Evolutionary conservation across 2,888 invertebrate genomes (phyloP), one percentile per base, ranked within the genome.

Genomic region (Dichetophora obliterata): DNA sequence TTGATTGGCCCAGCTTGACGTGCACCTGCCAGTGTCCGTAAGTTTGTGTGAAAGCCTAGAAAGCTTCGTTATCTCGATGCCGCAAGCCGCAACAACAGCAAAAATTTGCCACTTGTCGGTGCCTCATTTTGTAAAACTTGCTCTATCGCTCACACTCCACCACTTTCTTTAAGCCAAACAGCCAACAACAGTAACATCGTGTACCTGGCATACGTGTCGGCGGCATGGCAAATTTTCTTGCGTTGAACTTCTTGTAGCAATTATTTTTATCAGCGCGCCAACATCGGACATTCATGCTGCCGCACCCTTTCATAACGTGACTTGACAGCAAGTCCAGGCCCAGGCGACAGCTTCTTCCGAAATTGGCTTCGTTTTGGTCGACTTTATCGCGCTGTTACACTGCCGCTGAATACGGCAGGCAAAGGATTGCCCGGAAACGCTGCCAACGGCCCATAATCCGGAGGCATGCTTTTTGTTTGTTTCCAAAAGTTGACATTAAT

Each of bases 201-300:
- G 54, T n/a, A 19, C 27, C 16, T 43, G 72, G 24, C 72, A 61
- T 22, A 72, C 72, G 72, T 72, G 61, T 52, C 43, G 61, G 59
- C 11, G 52, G 24, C 63, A 34, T 34, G 27, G 69, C 27, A 52
- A 27, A 59, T 61, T 61, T 72, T 72, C 72, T 72, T 72, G 63
- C 66, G 72, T 73, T 78, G 57, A 75, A 73, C 52, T 75, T 75
- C 70, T 76, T 75, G 65, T 70, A 68, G 78, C 75, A 76, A 76
- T 76, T 75, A 78, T 70, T 68, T 54, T 77, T 79, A 78, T 78
- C 79, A 76, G 76, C 57, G 63, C 61, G 19, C 61, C 59, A n/a
- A 72, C 72, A 72, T 72, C 72, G 72, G 72, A 70, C 54, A 70
- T 68, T 68, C 54, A 54, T 16, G 54, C 52, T 3, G 68, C 61